Base-by-base conservation (phyloP, 2,797 vertebrate species). In the Alfaro cultratus region DNA sequence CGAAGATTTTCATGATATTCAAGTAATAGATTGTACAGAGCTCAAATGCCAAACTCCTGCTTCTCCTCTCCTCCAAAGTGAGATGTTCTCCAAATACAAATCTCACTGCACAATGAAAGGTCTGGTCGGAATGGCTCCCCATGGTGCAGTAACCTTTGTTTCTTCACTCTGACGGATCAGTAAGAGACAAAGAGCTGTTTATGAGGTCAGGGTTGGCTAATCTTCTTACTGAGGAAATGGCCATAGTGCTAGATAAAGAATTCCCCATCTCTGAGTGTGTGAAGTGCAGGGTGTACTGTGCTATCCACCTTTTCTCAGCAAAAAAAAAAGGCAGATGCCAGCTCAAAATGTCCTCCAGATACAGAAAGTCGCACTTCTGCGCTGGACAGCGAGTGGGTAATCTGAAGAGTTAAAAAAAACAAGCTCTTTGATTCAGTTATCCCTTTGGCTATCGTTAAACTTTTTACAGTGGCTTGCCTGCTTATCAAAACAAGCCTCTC, bases 71-170 rank as follows among this genome's bases (percentile, higher is more conserved):
- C 67, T 43, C 67, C 67, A 43, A 43, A 70, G 67, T 72, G 70
- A 72, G 43, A 46, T 46, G 70, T 72, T 72, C 43, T 72, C 41
- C 70, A 47, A 29, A 72, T 47, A 72, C n/a, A 72, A 72, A 29
- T 72, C 43, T 72, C 70, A 11, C 41, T 43, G 41, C 10, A 9
- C 41, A 72, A 72, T 72, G n/a, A 72, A 72, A 47, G 43, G n/a
- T 72, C 43, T 72, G 70, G 12, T 72, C 8, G 39, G 67, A 13
- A 70, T 45, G 3, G 43, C 43, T 31, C 43, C 43, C 5, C 5
- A 72, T 29, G 13, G 70, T 46, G 41, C 70, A 72, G 41, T 46
- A 2, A 72, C 43, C 26, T 72, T 72, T 72, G 43, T 71, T 71
- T 71, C 43, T 5, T 45, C 68, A 45, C 43, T 71, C 23, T 41